Base-by-base conservation (phyloP, 2,888 invertebrate species). In the Syritta pipiens region DNA sequence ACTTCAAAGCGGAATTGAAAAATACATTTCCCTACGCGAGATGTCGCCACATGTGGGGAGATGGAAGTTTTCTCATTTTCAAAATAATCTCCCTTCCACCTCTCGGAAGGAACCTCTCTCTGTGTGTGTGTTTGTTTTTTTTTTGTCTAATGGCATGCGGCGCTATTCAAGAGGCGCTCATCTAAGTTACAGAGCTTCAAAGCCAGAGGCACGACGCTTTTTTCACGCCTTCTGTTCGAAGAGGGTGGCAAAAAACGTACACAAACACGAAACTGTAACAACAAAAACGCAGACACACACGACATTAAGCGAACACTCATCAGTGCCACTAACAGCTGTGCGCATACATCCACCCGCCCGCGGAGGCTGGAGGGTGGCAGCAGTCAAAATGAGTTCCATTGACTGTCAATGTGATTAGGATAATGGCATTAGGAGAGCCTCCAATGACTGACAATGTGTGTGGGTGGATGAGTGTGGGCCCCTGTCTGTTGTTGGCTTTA, bases 351-450 rank as follows among this genome's bases (percentile, higher is more conserved):
- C n/a, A n/a, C 1, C 10, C 32, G 7, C 5, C n/a, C 20, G 7
- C 14, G 7, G 19, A 40, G 37, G 28, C 4, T 3, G 28, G 28
- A 44, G 26, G 51, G 32, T 32, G 35, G 35, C 32, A 42, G n/a
- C 62, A 55, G 69, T 62, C 69, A 49, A 77, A 71, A 59, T 57
- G 63, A 63, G 37, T 53, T 65, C 59, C 59, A 63, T 46, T 63
- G 71, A 59, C 51, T 77, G 63, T 71, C 76, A 71, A 71, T 71
- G 57, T 69, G 46, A 30, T 68, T 59, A 68, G 68, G 48, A 59
- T 68, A 65, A 59, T 59, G 35, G 55, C 46, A 14, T 53, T 55
- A 32, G 40, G 22, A 55, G 12, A n/a, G n/a, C 19, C 65, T 19
- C 63, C 35, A 48, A 20, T 49, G 53, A 17, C 53, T 53, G 17